Evolutionary conservation across 2,888 invertebrate genomes (phyloP), one percentile per base, ranked within the genome.

Genomic region (Cantharis flavilabris): DNA sequence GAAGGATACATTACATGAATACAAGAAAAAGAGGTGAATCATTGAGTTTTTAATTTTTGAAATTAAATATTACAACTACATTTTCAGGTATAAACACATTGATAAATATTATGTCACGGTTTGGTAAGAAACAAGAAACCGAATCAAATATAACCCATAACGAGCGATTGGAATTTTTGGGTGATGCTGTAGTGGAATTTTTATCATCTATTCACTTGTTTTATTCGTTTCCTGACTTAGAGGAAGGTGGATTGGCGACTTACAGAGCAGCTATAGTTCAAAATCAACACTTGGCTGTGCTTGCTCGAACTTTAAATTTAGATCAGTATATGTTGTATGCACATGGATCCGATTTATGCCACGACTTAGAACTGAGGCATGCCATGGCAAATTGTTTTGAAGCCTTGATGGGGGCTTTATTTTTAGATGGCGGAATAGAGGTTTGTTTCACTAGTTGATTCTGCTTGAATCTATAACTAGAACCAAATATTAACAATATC

Each of bases 341-440:
- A 0, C 99, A 99, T 88, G 99, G 99, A 0, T 97, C 98, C 2
- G 99, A 99, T 90, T 90, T 99, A 70, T 99, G 99, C 83, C 98
- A 98, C 81, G 98, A 99, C 87, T 92, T 97, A 62, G 99, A 99
- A 85, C 91, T 99, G 84, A 91, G 97, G 3, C 99, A 99, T 89
- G 99, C 99, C 0, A 98, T 99, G 97, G 99, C 99, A 7, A 99
- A 99, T 90, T 98, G 98, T 86, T 99, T 99, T 89, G 99, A 99
- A 87, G 99, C 99, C 0, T 89, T 99, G 23, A 98, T 99, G 97
- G 99, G 98, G 16, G 97, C 99, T 0, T 88, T 99, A 11, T 97
- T 97, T 86, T 89, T 99, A 3, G 99, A 99, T 87, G 97, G 96
- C 3, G 97, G 96, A 0, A 92, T 98, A 13, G 92, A 95, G 85